phyloP scores from a whole-genome alignment of 2,888 invertebrate genomes.

The Chrysolina americana region DNA sequence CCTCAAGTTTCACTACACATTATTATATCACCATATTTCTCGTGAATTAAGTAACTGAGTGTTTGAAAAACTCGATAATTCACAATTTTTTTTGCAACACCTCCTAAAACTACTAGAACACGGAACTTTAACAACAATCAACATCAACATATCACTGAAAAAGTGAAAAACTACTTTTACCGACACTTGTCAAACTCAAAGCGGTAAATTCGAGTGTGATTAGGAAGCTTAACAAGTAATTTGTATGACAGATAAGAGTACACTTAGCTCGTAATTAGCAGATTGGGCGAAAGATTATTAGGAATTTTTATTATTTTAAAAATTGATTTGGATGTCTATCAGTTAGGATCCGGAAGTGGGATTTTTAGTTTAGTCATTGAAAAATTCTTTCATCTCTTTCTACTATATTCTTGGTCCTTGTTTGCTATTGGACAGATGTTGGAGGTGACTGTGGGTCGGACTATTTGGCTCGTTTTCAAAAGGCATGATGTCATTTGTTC shows the following conservation, averaged over 20 bases:
- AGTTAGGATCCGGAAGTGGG: too few species aligned
- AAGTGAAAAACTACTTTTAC: slow-evolving; percentile 42
- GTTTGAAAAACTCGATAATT: slow-evolving; percentile 26
- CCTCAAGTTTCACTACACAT: slow-evolving; percentile 40
- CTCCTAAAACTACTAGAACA: slow-evolving; percentile 35
- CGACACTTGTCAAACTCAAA: slow-evolving; percentile 37
- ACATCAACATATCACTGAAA: slow-evolving; percentile 49
- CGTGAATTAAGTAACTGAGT: slow-evolving; percentile 28
- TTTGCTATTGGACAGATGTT: too few species aligned
- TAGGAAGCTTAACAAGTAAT: neutral
- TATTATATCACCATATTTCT: slow-evolving; percentile 18
- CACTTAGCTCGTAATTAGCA: neutral
- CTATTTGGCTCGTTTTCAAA: too few species aligned
- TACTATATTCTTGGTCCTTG: too few species aligned
- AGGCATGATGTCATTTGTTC: too few species aligned
- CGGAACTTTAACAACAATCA: slow-evolving; percentile 49
- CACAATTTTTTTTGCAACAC: slow-evolving; percentile 30
- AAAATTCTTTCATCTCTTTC: too few species aligned
- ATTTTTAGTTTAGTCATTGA: too few species aligned
- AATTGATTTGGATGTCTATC: neutral
- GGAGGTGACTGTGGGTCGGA: too few species aligned
- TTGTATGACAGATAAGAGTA: neutral
- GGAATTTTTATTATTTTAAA: neutral
- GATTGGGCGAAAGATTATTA: too few species aligned
- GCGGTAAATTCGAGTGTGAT: slow-evolving; percentile 42